phyloP scores from a whole-genome alignment of 2,888 invertebrate species.

The Tetranychus piercei region DNA sequence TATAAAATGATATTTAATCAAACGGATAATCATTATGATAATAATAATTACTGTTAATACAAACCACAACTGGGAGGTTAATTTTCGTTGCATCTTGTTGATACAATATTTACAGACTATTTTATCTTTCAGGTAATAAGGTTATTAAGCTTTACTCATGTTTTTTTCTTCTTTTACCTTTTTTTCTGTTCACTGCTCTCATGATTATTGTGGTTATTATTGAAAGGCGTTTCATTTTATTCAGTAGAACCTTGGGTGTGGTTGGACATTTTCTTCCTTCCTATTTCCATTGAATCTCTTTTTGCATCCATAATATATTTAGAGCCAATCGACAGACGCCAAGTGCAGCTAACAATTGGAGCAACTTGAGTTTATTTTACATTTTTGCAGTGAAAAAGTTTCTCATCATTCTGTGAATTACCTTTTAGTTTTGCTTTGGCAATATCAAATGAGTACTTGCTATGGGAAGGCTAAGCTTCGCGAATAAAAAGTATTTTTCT shows the following conservation, averaged over 20 bases:
- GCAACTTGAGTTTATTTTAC: too few relatives aligned
- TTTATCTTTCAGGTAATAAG: not conserved
- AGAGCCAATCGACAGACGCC: not conserved
- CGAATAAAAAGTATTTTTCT: too few relatives aligned
- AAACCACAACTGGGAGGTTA: not conserved
- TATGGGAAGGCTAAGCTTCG: too few relatives aligned
- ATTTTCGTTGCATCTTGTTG: not conserved
- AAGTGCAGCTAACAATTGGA: too few relatives aligned
- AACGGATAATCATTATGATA: not conserved
- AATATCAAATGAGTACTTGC: too few relatives aligned
- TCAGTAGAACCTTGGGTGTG: not conserved
- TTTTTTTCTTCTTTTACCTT: too few relatives aligned
- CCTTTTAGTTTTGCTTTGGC: too few relatives aligned
- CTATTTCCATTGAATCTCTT: not conserved
- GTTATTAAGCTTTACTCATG: too few relatives aligned
- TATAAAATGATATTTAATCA: too few relatives aligned
- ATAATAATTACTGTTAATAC: not conserved
- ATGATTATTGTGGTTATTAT: not conserved
- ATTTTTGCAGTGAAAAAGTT: too few relatives aligned
- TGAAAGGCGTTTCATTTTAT: not conserved
- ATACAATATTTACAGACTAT: not conserved
- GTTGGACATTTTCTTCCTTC: not conserved
- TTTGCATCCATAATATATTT: not conserved
- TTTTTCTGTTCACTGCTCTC: too few relatives aligned
- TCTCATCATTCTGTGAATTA: too few relatives aligned